These are phyloP conservation scores for Sphaerophoria taeniata DNA, from an alignment of 2,888 invertebrate species.

Conservation along the genomic window DNA sequence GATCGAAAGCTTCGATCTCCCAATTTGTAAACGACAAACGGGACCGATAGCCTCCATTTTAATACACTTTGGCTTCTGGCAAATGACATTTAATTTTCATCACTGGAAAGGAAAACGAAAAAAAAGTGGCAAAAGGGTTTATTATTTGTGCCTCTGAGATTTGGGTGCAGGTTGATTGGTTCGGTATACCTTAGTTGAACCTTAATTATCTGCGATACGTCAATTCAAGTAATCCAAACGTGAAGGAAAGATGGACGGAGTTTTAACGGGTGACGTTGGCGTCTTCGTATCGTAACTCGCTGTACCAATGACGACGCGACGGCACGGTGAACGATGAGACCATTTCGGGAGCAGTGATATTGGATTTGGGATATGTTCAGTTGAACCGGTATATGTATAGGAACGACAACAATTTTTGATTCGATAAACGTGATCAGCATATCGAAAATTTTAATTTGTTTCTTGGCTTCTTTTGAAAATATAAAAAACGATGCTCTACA, in stretches of 20 bases:
- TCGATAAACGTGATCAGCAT: conserved; percentile 69
- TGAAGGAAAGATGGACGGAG: conserved; percentile 22
- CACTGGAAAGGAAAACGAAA: conserved; percentile 1
- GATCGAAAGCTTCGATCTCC: conserved; percentile 37
- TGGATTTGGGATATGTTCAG: conserved; percentile 64
- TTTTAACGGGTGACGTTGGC: conserved; percentile 31
- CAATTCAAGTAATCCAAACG: conserved; percentile 47
- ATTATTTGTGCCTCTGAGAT: conserved; percentile 31
- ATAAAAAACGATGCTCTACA: no score
- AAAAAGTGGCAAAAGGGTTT: conserved; percentile 24
- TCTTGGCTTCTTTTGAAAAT: no score
- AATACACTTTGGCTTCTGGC: neutral
- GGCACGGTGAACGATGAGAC: conserved; percentile 59
- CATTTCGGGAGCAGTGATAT: conserved; percentile 73
- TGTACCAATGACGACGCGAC: conserved; percentile 29
- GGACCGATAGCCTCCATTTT: conserved; percentile 15
- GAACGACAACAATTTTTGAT: conserved; percentile 65
- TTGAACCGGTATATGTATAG: conserved; percentile 6
- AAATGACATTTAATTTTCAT: conserved; percentile 59
- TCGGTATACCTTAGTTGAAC: conserved; percentile 34
- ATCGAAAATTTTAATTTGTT: conserved; percentile 19
- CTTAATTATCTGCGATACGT: conserved; percentile 67
- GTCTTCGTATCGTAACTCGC: neutral
- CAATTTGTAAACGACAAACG: conserved; percentile 14
- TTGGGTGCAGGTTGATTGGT: neutral